These are phyloP conservation scores for Rhadinocentrus ornatus DNA, from an alignment of 2,797 vertebrate genomes.

Conservation along the genomic window DNA sequence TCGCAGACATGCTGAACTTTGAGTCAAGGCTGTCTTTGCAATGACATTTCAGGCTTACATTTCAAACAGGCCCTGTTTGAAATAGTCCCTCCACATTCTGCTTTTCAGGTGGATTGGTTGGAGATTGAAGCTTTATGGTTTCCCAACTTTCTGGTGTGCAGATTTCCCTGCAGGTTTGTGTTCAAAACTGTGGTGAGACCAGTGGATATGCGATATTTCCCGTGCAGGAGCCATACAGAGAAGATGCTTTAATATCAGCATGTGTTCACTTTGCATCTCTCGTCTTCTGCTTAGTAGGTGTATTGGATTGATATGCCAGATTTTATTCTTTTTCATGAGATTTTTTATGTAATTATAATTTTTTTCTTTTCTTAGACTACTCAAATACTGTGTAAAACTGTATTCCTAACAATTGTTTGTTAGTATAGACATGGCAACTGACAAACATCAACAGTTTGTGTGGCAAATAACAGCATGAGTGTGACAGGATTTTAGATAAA, in stretches of 20 bases:
- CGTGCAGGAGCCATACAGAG: constrained; percentile 30
- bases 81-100: constrained; percentile 39
- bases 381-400: too few relatives aligned
- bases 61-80: constrained; percentile 53
- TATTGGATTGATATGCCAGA: constrained; percentile 22
- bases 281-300: constrained; percentile 40
- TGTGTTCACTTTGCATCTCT: constrained; percentile 38
- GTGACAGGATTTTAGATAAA: too few relatives aligned
- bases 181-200: constrained; percentile 44
- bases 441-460: too few relatives aligned
- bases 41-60: constrained; percentile 48
- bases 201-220: constrained; percentile 49
- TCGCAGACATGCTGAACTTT: too few relatives aligned
- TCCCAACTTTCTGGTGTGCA: constrained; percentile 34
- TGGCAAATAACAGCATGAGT: too few relatives aligned
- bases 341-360: too few relatives aligned
- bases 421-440: too few relatives aligned
- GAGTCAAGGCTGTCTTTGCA: constrained; percentile 16
- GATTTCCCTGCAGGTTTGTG: constrained; percentile 41
- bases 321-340: constrained; percentile 7
- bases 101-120: constrained; percentile 35
- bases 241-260: constrained; percentile 26
- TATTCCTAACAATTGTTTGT: too few relatives aligned
- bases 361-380: too few relatives aligned
- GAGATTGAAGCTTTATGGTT: constrained; percentile 47